phyloP scores from a whole-genome alignment of 2,888 invertebrate species.

The Eilema griseolum region DNA sequence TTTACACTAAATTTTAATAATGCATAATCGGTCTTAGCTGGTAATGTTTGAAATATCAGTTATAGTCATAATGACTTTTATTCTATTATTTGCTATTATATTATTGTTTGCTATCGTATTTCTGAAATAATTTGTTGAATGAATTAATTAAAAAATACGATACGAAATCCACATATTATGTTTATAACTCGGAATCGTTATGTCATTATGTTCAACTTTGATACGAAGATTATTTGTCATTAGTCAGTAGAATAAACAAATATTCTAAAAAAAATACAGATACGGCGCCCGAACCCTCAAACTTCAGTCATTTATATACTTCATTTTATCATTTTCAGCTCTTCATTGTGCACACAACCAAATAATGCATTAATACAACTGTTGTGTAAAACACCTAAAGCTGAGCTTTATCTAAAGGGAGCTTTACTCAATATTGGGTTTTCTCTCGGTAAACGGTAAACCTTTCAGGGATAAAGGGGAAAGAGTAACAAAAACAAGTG shows the following conservation, averaged over 20 bases:
- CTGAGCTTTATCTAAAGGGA: conserved; percentile 7
- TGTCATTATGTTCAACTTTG: too few species aligned
- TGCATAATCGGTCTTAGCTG: too few species aligned
- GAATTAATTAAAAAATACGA: too few species aligned
- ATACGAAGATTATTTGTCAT: too few species aligned
- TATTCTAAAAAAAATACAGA: not conserved
- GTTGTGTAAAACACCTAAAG: conserved; percentile 5
- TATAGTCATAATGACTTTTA: too few species aligned
- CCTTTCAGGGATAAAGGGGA: not conserved
- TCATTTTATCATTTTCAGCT: not conserved
- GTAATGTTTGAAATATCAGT: too few species aligned
- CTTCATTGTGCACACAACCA: not conserved
- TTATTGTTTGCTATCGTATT: too few species aligned
- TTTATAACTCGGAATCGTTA: too few species aligned
- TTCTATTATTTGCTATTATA: too few species aligned
- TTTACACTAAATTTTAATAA: too few species aligned
- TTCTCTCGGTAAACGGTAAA: not conserved
- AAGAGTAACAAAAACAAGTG: conserved; percentile 1
- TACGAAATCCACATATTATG: too few species aligned
- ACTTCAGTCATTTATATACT: not conserved
- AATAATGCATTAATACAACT: conserved; percentile 4
- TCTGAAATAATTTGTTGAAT: too few species aligned
- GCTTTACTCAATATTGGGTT: conserved; percentile 4
- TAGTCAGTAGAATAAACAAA: not conserved
- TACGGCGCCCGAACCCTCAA: not conserved